Evolutionary conservation across 2,113 vertebrate genomes (phyloP).

Genomic region (Leptobrachium ailaonicum): DNA sequence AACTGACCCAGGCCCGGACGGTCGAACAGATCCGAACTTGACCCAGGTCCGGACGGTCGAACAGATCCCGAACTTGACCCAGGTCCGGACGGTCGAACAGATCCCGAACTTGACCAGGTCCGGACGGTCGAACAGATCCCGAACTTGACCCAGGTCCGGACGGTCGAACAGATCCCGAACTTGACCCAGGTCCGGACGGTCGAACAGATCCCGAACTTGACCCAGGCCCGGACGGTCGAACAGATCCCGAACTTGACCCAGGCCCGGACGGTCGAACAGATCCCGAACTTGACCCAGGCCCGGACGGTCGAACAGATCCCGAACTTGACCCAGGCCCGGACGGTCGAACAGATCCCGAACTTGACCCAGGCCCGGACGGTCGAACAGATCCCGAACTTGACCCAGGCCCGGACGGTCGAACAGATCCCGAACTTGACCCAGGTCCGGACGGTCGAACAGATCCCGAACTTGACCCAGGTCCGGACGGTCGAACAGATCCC

Average conservation of each 20-base stretch:
- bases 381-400: too few relatives aligned
- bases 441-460: too few relatives aligned
- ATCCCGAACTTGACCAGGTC: background rate
- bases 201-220: too few relatives aligned
- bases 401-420: too few relatives aligned
- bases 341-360: slow-evolving; percentile 9
- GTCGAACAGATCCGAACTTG: background rate
- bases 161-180: background rate
- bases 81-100: background rate
- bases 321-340: slow-evolving; percentile 1
- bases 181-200: too few relatives aligned
- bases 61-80: background rate
- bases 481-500: too few relatives aligned
- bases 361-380: too few relatives aligned
- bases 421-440: too few relatives aligned
- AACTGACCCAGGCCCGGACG: background rate
- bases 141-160: slow-evolving; percentile 51
- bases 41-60: background rate
- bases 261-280: background rate
- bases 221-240: too few relatives aligned
- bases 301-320: slow-evolving; percentile 41
- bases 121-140: slow-evolving; percentile 54
- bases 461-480: too few relatives aligned
- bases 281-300: slow-evolving; percentile 50
- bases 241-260: slow-evolving; percentile 16